phyloP scores from a whole-genome alignment of 2,113 vertebrate genomes.

The Cebidichthys violaceus region DNA sequence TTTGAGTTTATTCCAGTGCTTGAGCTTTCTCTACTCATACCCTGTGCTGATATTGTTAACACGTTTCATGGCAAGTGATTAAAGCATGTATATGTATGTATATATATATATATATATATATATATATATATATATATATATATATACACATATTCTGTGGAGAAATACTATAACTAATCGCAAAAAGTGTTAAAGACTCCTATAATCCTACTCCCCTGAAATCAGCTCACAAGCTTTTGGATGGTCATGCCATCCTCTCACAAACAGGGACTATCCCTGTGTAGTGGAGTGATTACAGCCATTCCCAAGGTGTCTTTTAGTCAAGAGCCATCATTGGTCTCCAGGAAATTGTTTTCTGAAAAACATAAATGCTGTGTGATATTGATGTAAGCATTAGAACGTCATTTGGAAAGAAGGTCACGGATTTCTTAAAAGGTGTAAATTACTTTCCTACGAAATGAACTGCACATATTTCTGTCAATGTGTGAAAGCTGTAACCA shows the following conservation, averaged over 20 bases:
- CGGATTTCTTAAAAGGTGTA: constrained; percentile 48
- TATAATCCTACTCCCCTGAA: constrained; percentile 10
- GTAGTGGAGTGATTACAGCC: constrained; percentile 38
- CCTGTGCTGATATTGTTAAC: background rate
- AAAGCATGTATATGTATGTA: too few relatives aligned
- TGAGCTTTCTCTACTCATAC: background rate
- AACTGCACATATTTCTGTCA: constrained; percentile 46
- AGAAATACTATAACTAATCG: background rate
- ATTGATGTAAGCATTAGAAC: constrained; percentile 44
- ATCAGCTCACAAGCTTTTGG: constrained; percentile 13
- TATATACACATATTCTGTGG: background rate
- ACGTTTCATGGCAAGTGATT: background rate
- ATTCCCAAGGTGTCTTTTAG: constrained; percentile 50
- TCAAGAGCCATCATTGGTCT: constrained; percentile 39
- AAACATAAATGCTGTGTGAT: constrained; percentile 41
- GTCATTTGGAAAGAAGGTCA: constrained; percentile 41
- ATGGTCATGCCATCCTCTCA: constrained; percentile 22
- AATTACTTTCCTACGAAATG: constrained; percentile 46
- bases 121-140: background rate
- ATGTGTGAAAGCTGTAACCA: constrained; percentile 39
- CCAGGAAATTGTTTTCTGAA: constrained; percentile 40
- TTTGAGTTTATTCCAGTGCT: background rate
- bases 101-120: background rate
- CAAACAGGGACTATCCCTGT: background rate
- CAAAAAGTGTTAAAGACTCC: too few relatives aligned